A percentile compares a stretch with the other conserved stretches of the same genome.
Evolutionary conservation across 2,113 vertebrate species (phyloP).

Genomic region (Megaceryle maxima): DNA sequence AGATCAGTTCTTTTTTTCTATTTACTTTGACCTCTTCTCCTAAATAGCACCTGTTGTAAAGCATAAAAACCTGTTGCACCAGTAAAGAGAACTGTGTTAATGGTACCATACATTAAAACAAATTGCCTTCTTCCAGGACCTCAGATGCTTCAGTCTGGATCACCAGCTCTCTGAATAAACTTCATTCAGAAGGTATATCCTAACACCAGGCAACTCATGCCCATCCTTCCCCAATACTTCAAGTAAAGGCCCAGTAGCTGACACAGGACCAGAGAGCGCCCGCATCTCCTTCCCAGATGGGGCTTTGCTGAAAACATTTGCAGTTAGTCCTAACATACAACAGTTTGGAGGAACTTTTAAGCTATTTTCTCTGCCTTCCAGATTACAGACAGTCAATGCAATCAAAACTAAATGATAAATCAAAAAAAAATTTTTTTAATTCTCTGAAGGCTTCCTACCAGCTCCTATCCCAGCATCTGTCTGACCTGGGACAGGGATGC

Average conservation of each 20-base stretch:
- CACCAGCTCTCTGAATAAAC: not conserved
- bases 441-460: not conserved
- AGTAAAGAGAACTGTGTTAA: not conserved
- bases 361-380: not conserved
- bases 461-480: not conserved
- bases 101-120: not conserved
- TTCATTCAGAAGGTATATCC: not conserved
- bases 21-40: not conserved
- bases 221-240: not conserved
- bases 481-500: not conserved
- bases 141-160: not conserved
- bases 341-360: not conserved
- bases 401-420: not conserved
- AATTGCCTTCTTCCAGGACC: not conserved
- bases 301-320: not conserved
- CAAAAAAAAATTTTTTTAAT: not conserved
- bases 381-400: not conserved
- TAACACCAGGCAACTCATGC: not conserved
- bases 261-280: not conserved
- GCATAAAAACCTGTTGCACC: not conserved
- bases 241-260: not conserved
- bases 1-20: not conserved
- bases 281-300: not conserved
- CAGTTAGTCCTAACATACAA: not conserved
- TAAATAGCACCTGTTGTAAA: not conserved